Percentiles rank a stretch among this genome's conserved stretches.
Conservation (phyloP, 2,113 vertebrate species). For the Crotalus horridus region DNA sequence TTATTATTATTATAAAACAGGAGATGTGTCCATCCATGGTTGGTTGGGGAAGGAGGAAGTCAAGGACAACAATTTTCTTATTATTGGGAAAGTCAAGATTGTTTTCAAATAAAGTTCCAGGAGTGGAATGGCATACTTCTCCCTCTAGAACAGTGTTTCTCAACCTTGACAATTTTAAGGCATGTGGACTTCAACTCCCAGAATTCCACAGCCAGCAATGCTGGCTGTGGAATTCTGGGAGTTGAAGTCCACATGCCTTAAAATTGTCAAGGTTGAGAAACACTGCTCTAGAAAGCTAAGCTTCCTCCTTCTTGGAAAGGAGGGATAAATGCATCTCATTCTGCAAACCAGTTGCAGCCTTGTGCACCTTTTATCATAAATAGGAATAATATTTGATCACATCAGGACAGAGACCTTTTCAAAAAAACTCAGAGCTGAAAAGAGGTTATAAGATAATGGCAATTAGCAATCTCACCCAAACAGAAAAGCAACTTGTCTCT, state of each 20-base stretch:
- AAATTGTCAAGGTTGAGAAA: no score
- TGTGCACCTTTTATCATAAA: conserved; percentile 50
- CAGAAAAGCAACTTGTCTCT: conserved; percentile 46
- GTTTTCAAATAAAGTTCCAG: neutral
- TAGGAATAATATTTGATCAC: conserved; percentile 40
- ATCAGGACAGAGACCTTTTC: conserved; percentile 63
- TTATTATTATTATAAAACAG: neutral
- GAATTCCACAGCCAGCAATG: no score
- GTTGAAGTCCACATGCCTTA: no score
- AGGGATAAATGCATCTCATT: conserved; percentile 38
- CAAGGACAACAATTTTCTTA: neutral
- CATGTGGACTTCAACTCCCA: no score
- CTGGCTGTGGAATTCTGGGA: no score
- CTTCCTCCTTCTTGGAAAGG: neutral
- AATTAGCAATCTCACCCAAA: conserved; percentile 42
- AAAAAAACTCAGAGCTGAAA: conserved; percentile 47
- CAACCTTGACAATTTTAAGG: no score
- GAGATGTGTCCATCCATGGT: neutral
- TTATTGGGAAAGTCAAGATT: neutral
- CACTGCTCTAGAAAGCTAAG: conserved; percentile 34
- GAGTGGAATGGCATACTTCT: rapidly evolving
- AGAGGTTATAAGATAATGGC: conserved; percentile 37
- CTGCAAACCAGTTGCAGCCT: conserved; percentile 32
- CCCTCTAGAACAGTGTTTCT: conserved; percentile 43
- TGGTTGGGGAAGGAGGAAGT: neutral